Evolutionary conservation across 2,113 vertebrate genomes (phyloP), one percentile per base, ranked within the genome.

Genomic region (Cochlearius cochlearius): DNA sequence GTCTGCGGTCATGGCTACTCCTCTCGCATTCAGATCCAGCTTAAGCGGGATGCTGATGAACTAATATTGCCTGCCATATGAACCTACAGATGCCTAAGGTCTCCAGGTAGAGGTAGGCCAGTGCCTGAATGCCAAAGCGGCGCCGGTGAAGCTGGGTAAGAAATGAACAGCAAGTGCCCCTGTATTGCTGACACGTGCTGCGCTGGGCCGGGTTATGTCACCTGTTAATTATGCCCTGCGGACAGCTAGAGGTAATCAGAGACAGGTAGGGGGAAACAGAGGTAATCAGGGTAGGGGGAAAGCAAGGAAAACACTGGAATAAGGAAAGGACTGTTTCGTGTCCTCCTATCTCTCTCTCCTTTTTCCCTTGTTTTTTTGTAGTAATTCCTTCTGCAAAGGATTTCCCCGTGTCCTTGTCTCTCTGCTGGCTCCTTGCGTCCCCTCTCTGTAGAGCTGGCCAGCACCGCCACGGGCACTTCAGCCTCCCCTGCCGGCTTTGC

Each of bases 381-480:
- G 49, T 56, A 66, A 47, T 32, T 84, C 11, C 16, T 68, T 52
- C 32, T 32, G 38, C 30, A 59, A 49, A 64, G 17, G 43, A 27
- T 32, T 59, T 84, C 12, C 5, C 13, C 3, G 2, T 30, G 16
- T n/a, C 21, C 25, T 72, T 36, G 17, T 49, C 55, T 25, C 55
- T 43, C 32, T 56, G 43, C 50, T 77, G 49, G 19, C 32, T 80
- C 27, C 41, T 30, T 1, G 1, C 30, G 9, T 74, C 16, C 17
- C 23, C 15, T 19, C 63, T n/a, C 64, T 12, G 20, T 20, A 34
- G 34, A 74, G 23, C 27, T 79, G 45, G 34, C 19, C 0, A 2
- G 62, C 8, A 49, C 47, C 0, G 3, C 32, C 16, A 30, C 1
- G 1, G 11, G 15, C 41, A 38, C 22, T 32, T n/a, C 29, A 20